Conservation (phyloP, 1,140 invertebrate genomes). For the Polypedilum pembai region DNA sequence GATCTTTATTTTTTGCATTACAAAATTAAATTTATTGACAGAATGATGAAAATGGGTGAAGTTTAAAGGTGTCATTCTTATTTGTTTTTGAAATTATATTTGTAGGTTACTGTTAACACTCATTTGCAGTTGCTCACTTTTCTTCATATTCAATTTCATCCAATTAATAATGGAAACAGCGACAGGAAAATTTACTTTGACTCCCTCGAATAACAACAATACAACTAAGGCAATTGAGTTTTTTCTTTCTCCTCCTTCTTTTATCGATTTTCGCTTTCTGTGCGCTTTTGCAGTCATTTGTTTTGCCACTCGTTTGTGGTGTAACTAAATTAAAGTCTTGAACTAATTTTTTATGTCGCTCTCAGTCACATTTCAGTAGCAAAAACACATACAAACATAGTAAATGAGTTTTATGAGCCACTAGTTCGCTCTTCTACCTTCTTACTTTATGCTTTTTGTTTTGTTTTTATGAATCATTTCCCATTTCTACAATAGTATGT, state of each 20-base stretch:
- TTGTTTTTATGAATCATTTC: not conserved
- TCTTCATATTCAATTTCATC: not conserved
- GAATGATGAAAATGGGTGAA: too few species aligned
- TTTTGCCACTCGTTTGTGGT: not conserved
- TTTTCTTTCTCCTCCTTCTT: too few species aligned
- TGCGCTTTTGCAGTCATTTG: not conserved
- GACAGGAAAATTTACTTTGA: too few species aligned
- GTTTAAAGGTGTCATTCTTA: too few species aligned
- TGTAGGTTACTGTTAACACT: not conserved
- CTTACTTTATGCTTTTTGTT: not conserved
- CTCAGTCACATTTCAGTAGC: not conserved
- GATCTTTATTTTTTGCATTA: too few species aligned
- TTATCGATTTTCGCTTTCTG: too few species aligned
- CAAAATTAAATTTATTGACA: too few species aligned
- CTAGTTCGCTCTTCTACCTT: not conserved
- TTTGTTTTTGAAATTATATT: too few species aligned
- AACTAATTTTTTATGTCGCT: constrained; percentile 25
- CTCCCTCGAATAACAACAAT: too few species aligned
- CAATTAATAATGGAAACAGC: not conserved
- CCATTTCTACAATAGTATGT: not conserved
- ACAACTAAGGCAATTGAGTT: too few species aligned
- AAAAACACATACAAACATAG: too few species aligned
- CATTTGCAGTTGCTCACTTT: not conserved
- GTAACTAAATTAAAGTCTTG: constrained; percentile 28
- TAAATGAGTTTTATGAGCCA: constrained; percentile 7